These are phyloP conservation scores for Lithobates sylvaticus DNA, from an alignment of 2,797 vertebrate species.

Conservation along the genomic window DNA sequence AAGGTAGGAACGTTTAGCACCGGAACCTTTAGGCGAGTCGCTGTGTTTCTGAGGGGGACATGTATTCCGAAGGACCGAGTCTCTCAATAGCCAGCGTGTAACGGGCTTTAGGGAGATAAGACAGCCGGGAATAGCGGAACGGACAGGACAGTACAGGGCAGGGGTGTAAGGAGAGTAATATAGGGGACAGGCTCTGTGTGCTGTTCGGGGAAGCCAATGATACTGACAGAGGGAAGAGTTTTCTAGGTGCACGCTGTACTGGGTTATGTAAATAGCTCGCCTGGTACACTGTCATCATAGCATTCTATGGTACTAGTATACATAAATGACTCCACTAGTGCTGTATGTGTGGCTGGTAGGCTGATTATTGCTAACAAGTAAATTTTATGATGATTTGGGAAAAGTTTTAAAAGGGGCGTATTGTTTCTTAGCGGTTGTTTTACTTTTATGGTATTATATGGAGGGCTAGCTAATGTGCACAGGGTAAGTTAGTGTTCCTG, in stretches of 20 bases:
- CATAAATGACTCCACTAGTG: background rate
- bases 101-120: background rate
- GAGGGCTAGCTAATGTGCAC: background rate
- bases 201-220: rapidly evolving
- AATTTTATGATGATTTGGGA: background rate
- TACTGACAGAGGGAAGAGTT: background rate
- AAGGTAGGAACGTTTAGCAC: slow-evolving; percentile 1
- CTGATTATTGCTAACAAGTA: background rate
- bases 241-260: background rate
- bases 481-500: too few relatives aligned
- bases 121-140: too few relatives aligned
- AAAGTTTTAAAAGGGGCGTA: background rate
- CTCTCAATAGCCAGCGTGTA: slow-evolving; percentile 51
- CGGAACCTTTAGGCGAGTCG: slow-evolving; percentile 12
- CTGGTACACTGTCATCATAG: too few relatives aligned
- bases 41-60: background rate
- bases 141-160: too few relatives aligned
- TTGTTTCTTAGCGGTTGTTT: background rate
- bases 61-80: background rate
- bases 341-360: background rate
- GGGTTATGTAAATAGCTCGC: background rate
- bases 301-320: too few relatives aligned
- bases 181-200: background rate
- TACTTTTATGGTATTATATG: background rate
- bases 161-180: background rate